These are phyloP conservation scores for Dysidea cf. avara DNA, from an alignment of 37 sponge, comb jelly and placozoan species.

Conservation along the genomic window DNA sequence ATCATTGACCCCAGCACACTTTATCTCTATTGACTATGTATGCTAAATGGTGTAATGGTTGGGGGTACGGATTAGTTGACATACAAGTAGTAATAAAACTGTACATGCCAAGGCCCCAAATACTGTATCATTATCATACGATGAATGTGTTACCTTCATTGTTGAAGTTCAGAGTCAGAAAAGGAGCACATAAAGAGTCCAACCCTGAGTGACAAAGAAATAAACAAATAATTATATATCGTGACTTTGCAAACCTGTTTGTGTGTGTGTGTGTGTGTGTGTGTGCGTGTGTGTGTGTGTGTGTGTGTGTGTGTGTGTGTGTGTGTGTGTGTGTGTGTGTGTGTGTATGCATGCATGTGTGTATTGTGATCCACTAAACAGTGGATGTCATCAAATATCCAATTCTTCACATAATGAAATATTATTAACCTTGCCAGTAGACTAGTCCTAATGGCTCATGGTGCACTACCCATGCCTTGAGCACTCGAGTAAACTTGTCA, in stretches of 20 bases:
- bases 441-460: conserved; percentile 60
- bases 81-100: too few relatives aligned
- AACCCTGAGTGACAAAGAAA: conserved; percentile 67
- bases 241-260: background rate
- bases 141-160: conserved; percentile 94
- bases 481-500: conserved; percentile 82
- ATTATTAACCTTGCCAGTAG: conserved; percentile 95
- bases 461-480: conserved; percentile 91
- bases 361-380: background rate
- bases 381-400: background rate
- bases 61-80: too few relatives aligned
- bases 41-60: too few relatives aligned
- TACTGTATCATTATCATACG: too few relatives aligned
- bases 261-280: background rate
- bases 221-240: background rate
- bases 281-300: too few relatives aligned
- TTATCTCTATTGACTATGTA: too few relatives aligned
- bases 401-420: background rate
- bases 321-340: background rate
- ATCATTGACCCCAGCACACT: too few relatives aligned
- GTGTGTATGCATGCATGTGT: background rate
- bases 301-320: background rate
- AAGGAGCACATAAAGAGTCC: conserved; percentile 97
- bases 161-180: conserved; percentile 85
- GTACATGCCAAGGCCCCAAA: too few relatives aligned